Conservation (phyloP, 2,797 vertebrate genomes). For the Linurgus olivaceus region DNA sequence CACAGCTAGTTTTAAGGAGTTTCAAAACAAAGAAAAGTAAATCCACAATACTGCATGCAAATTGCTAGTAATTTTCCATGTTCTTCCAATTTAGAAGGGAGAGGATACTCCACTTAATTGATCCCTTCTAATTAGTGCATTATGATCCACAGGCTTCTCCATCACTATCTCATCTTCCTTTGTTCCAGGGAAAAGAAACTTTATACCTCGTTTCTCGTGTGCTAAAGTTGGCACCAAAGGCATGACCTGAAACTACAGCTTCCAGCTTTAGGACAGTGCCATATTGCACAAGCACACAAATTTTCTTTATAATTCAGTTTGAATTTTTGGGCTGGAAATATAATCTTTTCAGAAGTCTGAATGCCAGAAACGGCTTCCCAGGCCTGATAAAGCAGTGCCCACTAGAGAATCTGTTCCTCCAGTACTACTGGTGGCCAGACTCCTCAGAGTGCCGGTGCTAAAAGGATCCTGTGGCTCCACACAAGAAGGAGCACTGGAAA, state of each 20-base stretch:
- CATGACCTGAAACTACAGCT: not conserved
- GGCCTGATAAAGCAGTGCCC: not conserved
- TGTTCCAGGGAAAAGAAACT: not conserved
- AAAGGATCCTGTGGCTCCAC: not conserved
- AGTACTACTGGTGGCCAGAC: not conserved
- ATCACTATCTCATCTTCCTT: not conserved
- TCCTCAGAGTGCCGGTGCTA: not conserved
- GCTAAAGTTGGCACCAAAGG: not conserved
- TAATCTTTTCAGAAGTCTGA: not conserved
- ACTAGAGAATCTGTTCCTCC: not conserved
- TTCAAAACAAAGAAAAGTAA: not conserved
- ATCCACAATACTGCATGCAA: not conserved
- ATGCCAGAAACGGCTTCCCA: not conserved
- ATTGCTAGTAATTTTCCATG: not conserved
- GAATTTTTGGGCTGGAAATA: not conserved
- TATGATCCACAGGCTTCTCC: not conserved
- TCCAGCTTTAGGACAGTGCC: not conserved
- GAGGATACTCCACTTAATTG: not conserved
- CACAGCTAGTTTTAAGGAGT: not conserved
- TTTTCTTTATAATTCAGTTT: not conserved
- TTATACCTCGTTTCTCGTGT: not conserved
- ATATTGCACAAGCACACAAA: not conserved
- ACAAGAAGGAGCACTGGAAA: not conserved
- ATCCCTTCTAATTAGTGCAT: not conserved
- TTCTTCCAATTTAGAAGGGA: not conserved